phyloP scores from a whole-genome alignment of 2,113 vertebrate genomes.

The Heterotilapia buettikoferi region DNA sequence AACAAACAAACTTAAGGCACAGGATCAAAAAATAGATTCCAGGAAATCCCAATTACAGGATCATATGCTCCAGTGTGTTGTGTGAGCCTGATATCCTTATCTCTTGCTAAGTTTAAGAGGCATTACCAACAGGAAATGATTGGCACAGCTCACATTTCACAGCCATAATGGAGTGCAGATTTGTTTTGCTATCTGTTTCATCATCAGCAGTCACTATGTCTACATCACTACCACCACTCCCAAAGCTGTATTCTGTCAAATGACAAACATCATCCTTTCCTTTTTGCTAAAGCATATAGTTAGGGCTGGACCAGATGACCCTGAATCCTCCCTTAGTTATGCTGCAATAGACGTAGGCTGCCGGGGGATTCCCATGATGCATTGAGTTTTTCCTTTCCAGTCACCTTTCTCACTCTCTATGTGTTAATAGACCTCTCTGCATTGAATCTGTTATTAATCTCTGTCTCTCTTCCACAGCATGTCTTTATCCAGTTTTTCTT shows the following conservation, averaged over 20 bases:
- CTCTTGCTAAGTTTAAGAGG: neutral
- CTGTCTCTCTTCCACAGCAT: too few relatives aligned
- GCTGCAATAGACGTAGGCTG: fast-evolving
- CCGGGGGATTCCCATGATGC: too few relatives aligned
- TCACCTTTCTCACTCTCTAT: too few relatives aligned
- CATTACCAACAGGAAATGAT: neutral
- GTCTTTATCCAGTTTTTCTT: too few relatives aligned
- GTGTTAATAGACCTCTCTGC: fast-evolving
- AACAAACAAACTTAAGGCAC: neutral
- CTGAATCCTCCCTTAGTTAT: too few relatives aligned
- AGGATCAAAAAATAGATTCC: neutral
- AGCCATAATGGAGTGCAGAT: neutral
- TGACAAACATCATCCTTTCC: neutral
- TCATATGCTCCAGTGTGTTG: neutral
- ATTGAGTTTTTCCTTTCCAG: too few relatives aligned
- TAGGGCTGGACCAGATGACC: too few relatives aligned
- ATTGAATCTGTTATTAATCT: too few relatives aligned
- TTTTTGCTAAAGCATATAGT: neutral
- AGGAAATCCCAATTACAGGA: neutral
- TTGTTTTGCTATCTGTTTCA: neutral
- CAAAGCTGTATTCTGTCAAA: neutral
- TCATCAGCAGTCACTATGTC: neutral
- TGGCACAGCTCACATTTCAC: neutral
- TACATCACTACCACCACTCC: neutral
- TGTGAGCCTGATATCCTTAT: neutral